Evolutionary conservation across 2,888 invertebrate species (phyloP), one percentile per base, ranked within the genome.

Genomic region (Pedicia rivosa): DNA sequence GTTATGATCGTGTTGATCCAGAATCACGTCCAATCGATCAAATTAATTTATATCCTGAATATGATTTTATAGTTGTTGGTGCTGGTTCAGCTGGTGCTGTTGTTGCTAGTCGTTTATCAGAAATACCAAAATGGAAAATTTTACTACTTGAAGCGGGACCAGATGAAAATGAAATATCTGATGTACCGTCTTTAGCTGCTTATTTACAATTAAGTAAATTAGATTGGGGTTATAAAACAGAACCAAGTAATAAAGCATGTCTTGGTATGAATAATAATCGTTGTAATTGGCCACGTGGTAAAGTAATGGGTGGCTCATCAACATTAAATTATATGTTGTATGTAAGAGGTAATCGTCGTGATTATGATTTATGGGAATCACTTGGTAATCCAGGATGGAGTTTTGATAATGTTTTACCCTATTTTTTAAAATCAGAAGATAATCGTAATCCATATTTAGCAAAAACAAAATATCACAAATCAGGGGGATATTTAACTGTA

Each of bases 41-140:
- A 43, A 70, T 74, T 41, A 73, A 72, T 17, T 62, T 78, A 10
- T 61, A 64, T 40, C 64, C 65, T n/a, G 82, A 83, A 51, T 87
- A 88, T 54, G 88, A 88, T 53, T 87, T 87, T 51, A 66, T 88
- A 17, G 69, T 87, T 2, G 67, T 88, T 4, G 88, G 88, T 3
- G 86, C 80, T 2, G 91, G 91, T 2, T 86, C 87, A 0, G 90
- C 90, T 0, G 90, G 90, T 0, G 86, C 88, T 0, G 90, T 90
- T 2, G 72, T 91, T 2, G 87, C 90, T 7, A 83, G 70, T 52
- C 68, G 90, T 13, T 60, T 87, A 31, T 78, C 78, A 12, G 87
- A 87, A 57, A 64, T 82, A 28, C 66, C 72, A 5, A 65, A 70
- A 29, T 86, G 84, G 84, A 78, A 72, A 43, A 73, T 83, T 1